A percentile compares a stretch with the other conserved stretches of the same genome.
Evolutionary conservation across 35 echinoderm and acorn worm genomes (phyloP).

Genomic region (Apostichopus californicus): DNA sequence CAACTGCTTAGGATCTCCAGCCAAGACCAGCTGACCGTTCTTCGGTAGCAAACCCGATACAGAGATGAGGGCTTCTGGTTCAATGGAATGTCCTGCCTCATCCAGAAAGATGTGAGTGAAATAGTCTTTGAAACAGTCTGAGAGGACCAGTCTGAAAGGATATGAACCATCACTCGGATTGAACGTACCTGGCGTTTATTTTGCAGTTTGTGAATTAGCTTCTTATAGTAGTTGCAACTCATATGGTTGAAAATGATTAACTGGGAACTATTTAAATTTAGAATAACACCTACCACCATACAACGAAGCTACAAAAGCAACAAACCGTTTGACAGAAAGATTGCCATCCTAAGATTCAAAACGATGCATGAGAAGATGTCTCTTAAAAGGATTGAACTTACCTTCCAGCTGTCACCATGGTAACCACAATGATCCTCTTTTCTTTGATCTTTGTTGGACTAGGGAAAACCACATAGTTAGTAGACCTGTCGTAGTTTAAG

Average conservation of each 20-base stretch:
- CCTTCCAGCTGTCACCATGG: slow-evolving; percentile 68
- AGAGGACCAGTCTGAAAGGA: slow-evolving; percentile 63
- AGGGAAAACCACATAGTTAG: slow-evolving; percentile 60
- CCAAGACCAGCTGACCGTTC: slow-evolving; percentile 16
- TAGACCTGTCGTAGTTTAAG: slow-evolving; percentile 37
- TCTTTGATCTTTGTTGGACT: slow-evolving; percentile 59
- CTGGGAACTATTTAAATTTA: too few relatives aligned
- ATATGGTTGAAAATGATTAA: too few relatives aligned
- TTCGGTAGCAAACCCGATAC: slow-evolving; percentile 13
- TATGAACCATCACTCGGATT: too few relatives aligned
- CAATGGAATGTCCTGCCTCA: not conserved
- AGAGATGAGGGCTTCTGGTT: slow-evolving; percentile 25
- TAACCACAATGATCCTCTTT: slow-evolving; percentile 79
- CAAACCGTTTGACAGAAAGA: too few relatives aligned
- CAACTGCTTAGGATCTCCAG: not conserved
- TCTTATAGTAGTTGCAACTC: too few relatives aligned
- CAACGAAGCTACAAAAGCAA: too few relatives aligned
- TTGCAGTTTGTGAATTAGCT: too few relatives aligned
- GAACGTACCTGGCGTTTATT: too few relatives aligned
- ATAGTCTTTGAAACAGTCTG: slow-evolving; percentile 18
- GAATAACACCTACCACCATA: too few relatives aligned
- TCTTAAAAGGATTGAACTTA: not conserved
- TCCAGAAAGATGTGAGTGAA: slow-evolving; percentile 19
- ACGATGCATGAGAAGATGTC: too few relatives aligned
- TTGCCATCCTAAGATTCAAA: too few relatives aligned